Base-by-base conservation (phyloP, 2,113 vertebrate species). In the Ramphastos sulfuratus region DNA sequence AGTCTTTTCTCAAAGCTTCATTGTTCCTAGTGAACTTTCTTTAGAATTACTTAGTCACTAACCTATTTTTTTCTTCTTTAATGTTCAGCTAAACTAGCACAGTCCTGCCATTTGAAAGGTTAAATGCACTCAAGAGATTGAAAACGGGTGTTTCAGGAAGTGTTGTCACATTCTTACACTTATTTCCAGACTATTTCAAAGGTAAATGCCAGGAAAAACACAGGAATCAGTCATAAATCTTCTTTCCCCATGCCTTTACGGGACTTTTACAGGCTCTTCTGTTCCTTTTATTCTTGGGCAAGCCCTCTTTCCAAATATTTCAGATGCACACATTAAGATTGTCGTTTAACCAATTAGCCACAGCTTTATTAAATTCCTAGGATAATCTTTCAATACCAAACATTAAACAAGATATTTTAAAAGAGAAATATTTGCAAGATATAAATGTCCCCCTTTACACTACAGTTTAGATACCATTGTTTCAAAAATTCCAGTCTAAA, bases 151-250 rank as follows among this genome's bases (percentile, higher is more conserved):
- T 72, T 95, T 85, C 69, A 90, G 82, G 89, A 92, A 94, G 88
- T 58, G 39, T 58, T 88, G 44, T 85, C 82, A 81, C 15, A 71
- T 58, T 83, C 48, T 65, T 91, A 76, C 30, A 61, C 58, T 85
- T 75, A 86, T 67, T n/a, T 95, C 46, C 44, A 78, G 61, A 81
- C 44, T 75, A 60, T 87, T 95, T 95, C 85, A 94, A 92, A 90
- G 76, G 48, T 78, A 91, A 90, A 84, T 65, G 55, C 50, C 83
- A 92, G 54, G n/a, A 78, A 88, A 90, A 93, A 65, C 58, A 89
- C 39, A 81, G 31, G 18, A 84, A 50, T 84, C 4, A 5, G 44
- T 42, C 58, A 88, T 94, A 93, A 96, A 95, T 94, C 82, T 69
- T 87, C 50, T 73, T 85, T 88, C 46, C 82, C 13, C 14, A 9